A percentile compares a stretch with the other conserved stretches of the same genome.
Evolutionary conservation across 2,888 invertebrate species (phyloP).

Genomic region (Doris montereyensis): DNA sequence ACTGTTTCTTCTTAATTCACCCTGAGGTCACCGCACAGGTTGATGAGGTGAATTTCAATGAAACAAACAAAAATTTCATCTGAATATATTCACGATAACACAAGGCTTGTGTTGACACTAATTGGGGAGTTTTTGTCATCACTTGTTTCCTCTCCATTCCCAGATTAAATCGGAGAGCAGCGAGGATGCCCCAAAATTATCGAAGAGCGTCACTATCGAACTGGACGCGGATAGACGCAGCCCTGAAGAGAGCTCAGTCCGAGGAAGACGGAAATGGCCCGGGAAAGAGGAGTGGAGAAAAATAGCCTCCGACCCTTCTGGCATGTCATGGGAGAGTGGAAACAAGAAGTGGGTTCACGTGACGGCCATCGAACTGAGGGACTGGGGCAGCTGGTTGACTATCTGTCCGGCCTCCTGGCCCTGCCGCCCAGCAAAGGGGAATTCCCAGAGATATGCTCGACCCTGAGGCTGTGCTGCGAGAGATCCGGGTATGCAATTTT

Average conservation of each 20-base stretch:
- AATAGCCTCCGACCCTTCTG: conserved; percentile 33
- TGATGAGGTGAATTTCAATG: too few relatives aligned
- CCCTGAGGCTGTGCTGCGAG: conserved; percentile 90
- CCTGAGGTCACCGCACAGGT: too few relatives aligned
- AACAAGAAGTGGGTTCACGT: conserved; percentile 53
- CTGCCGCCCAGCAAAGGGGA: conserved; percentile 91
- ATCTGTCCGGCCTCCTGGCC: conserved; percentile 89
- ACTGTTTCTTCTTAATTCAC: too few relatives aligned
- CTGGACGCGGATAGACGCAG: conserved; percentile 49
- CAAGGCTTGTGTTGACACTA: too few relatives aligned
- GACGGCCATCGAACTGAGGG: conserved; percentile 67
- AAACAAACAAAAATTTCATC: too few relatives aligned
- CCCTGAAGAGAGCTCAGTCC: conserved; percentile 39
- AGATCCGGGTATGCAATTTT: conserved; percentile 77
- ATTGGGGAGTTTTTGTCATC: too few relatives aligned
- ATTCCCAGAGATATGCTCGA: conserved; percentile 92
- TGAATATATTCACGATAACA: too few relatives aligned
- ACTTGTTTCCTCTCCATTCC: not conserved
- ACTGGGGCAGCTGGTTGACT: conserved; percentile 82
- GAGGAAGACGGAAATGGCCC: conserved; percentile 7
- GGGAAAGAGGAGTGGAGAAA: conserved; percentile 22
- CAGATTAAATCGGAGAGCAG: conserved; percentile 41
- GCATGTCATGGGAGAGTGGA: conserved; percentile 39
- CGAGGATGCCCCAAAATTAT: conserved; percentile 52
- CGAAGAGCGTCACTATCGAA: conserved; percentile 60